These are phyloP conservation scores for Sorex fumeus DNA, from an alignment of 2,113 vertebrate genomes.

Conservation along the genomic window DNA sequence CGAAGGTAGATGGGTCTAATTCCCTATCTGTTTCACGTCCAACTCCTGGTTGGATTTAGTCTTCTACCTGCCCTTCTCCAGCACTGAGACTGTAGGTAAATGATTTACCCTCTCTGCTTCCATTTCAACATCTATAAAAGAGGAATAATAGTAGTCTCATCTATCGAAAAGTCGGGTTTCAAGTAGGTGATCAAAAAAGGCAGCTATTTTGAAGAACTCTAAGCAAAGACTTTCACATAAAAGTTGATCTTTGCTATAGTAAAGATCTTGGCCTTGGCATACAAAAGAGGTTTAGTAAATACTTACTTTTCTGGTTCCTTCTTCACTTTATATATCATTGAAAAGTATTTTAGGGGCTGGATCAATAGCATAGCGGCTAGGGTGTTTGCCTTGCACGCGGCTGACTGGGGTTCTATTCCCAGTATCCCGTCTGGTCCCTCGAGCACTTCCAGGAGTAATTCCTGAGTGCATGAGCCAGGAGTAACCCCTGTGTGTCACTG, in stretches of 20 bases:
- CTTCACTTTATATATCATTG: background rate
- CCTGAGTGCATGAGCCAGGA: too few relatives aligned
- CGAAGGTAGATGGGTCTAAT: too few relatives aligned
- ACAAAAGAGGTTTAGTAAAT: constrained; percentile 1
- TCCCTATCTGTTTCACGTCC: too few relatives aligned
- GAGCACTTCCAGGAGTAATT: too few relatives aligned
- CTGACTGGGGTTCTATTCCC: too few relatives aligned
- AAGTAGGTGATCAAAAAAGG: background rate
- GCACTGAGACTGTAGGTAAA: background rate
- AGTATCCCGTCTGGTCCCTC: too few relatives aligned
- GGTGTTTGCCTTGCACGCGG: too few relatives aligned
- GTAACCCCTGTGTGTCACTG: too few relatives aligned
- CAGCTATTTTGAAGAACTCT: background rate
- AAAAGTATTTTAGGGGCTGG: background rate
- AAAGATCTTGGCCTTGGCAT: background rate
- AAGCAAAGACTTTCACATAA: constrained; percentile 26
- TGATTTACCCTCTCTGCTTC: constrained; percentile 42
- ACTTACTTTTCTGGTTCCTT: constrained; percentile 54
- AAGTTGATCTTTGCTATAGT: constrained; percentile 12
- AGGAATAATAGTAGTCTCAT: background rate
- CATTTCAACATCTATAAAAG: constrained; percentile 49
- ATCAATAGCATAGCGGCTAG: too few relatives aligned
- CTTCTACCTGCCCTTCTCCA: background rate
- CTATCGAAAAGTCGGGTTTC: background rate
- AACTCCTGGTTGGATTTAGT: too few relatives aligned